Evolutionary conservation across 1,140 invertebrate species (phyloP).

Genomic region (Telenomus remus): DNA sequence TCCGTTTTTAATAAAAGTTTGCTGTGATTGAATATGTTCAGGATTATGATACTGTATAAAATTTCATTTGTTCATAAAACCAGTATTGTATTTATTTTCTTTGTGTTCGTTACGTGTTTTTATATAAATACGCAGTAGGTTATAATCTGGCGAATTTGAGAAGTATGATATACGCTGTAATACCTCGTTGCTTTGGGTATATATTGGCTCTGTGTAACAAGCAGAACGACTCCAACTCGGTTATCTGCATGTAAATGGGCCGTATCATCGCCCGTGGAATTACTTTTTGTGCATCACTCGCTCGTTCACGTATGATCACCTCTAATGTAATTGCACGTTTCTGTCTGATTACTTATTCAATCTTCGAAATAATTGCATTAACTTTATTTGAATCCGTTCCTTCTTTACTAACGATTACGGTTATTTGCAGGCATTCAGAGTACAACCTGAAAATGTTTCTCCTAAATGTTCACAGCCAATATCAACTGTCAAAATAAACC

Average conservation of each 20-base stretch:
- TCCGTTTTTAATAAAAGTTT: too few relatives aligned
- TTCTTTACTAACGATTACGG: too few relatives aligned
- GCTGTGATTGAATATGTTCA: too few relatives aligned
- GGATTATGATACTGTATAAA: too few relatives aligned
- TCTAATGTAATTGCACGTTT: neutral
- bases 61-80: too few relatives aligned
- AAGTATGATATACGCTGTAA: slow-evolving; percentile 26
- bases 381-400: too few relatives aligned
- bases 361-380: slow-evolving; percentile 4
- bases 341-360: slow-evolving; percentile 9
- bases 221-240: slow-evolving; percentile 35
- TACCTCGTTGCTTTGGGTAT: slow-evolving; percentile 26
- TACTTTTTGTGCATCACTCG: slow-evolving; percentile 38
- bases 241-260: slow-evolving; percentile 47
- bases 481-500: too few relatives aligned
- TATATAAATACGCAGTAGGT: neutral
- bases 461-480: too few relatives aligned
- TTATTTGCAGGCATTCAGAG: too few relatives aligned
- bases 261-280: slow-evolving; percentile 40
- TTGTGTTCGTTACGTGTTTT: too few relatives aligned
- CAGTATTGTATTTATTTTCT: too few relatives aligned
- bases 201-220: slow-evolving; percentile 27
- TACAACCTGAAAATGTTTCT: too few relatives aligned
- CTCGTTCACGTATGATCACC: slow-evolving; percentile 4
- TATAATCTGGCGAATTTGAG: slow-evolving; percentile 25